These are phyloP conservation scores for Ganaspis sp. DNA, from an alignment of 1,140 invertebrate genomes.

Conservation along the genomic window DNA sequence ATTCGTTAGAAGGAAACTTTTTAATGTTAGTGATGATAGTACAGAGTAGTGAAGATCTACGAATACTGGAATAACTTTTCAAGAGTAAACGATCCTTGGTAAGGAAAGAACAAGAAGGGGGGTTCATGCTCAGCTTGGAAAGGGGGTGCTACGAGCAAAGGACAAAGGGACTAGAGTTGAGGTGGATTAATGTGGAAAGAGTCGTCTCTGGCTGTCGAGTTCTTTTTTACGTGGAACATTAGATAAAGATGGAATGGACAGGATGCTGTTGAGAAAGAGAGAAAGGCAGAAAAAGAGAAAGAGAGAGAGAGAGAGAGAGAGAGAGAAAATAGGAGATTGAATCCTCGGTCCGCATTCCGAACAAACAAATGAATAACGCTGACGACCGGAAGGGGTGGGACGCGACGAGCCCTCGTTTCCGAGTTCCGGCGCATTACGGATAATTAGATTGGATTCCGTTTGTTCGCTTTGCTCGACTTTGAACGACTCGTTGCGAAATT, in stretches of 20 bases:
- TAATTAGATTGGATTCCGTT: constrained; percentile 69
- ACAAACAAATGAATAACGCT: constrained; percentile 42
- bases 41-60: background rate
- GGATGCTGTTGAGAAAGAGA: background rate
- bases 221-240: constrained; percentile 21
- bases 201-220: constrained; percentile 24
- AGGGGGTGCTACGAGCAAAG: background rate
- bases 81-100: background rate
- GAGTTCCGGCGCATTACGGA: constrained; percentile 65
- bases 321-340: constrained; percentile 30
- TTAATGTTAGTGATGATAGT: constrained; percentile 1
- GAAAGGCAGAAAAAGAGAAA: background rate
- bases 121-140: no score
- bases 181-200: constrained; percentile 31
- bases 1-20: background rate
- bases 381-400: constrained; percentile 55
- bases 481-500: constrained; percentile 51
- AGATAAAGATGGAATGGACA: constrained; percentile 29
- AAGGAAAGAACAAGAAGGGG: background rate
- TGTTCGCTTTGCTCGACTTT: constrained; percentile 40
- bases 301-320: constrained; percentile 14
- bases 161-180: constrained; percentile 1
- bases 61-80: constrained; percentile 10
- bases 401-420: constrained; percentile 62
- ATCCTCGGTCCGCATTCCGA: constrained; percentile 44